Conservation (phyloP, 2,888 invertebrate genomes). For the Tortrix viridana region DNA sequence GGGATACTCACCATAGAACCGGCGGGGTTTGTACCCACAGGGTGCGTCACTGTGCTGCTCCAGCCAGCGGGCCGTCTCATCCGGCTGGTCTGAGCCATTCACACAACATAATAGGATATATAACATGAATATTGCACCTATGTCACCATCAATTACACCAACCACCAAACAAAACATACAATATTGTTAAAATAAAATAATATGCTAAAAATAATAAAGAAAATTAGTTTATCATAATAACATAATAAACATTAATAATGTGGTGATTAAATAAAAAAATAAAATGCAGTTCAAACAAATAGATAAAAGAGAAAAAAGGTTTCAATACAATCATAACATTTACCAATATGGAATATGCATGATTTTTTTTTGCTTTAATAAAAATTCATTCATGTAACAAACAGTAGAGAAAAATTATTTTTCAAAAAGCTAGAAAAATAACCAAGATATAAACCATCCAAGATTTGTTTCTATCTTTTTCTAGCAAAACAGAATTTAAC, state of each 20-base stretch:
- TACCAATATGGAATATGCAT: too few species aligned
- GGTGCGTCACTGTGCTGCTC: constrained; percentile 70
- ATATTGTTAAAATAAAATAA: constrained; percentile 66
- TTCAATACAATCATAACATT: neutral
- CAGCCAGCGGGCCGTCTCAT: constrained; percentile 80
- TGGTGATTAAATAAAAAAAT: constrained; percentile 20
- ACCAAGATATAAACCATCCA: too few species aligned
- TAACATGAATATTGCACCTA: constrained; percentile 84
- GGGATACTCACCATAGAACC: constrained; percentile 79
- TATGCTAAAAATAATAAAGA: constrained; percentile 46
- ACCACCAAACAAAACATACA: constrained; percentile 80
- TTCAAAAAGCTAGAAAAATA: too few species aligned
- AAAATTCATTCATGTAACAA: too few species aligned
- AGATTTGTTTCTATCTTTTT: too few species aligned
- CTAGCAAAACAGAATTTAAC: too few species aligned
- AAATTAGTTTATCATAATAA: constrained; percentile 40
- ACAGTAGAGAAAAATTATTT: too few species aligned
- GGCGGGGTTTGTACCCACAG: constrained; percentile 71
- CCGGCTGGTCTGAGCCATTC: constrained; percentile 81
- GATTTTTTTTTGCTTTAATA: too few species aligned
- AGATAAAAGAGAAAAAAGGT: constrained; percentile 5
- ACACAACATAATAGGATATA: constrained; percentile 84
- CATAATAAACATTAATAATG: constrained; percentile 38
- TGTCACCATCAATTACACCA: constrained; percentile 77
- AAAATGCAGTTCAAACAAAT: too few species aligned